These are phyloP conservation scores for Lysandra coridon DNA, from an alignment of 2,888 invertebrate genomes.

Conservation along the genomic window DNA sequence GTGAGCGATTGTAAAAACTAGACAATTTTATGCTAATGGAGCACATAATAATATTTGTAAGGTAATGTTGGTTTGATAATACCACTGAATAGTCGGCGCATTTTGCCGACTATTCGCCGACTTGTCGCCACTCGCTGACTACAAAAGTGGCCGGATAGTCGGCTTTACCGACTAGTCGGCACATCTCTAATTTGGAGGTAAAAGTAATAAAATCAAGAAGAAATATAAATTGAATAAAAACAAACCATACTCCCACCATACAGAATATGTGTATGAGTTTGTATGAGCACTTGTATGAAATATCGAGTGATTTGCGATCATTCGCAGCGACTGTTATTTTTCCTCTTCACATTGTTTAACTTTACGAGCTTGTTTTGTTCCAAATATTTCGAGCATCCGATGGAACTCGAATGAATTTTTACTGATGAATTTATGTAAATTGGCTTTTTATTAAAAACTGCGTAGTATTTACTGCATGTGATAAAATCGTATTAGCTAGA, in stretches of 20 bases:
- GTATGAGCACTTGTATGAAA: conserved; percentile 24
- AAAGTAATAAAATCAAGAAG: background rate
- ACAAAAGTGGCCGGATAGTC: too few species aligned
- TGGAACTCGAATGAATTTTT: conserved; percentile 9
- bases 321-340: conserved; percentile 14
- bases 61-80: too few species aligned
- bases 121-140: too few species aligned
- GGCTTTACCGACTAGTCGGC: too few species aligned
- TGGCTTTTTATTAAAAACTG: background rate
- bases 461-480: background rate
- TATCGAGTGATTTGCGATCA: conserved; percentile 19
- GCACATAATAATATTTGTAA: too few species aligned
- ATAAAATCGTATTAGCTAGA: background rate
- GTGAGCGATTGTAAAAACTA: too few species aligned
- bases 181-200: too few species aligned
- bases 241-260: background rate
- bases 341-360: conserved; percentile 11
- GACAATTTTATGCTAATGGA: too few species aligned
- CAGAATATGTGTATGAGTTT: background rate
- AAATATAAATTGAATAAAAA: background rate
- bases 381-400: background rate
- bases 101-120: too few species aligned
- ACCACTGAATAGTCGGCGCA: too few species aligned
- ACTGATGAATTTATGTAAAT: background rate
- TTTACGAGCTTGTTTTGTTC: conserved; percentile 15